Evolutionary conservation across 2,888 invertebrate genomes (phyloP).

Genomic region (Beris morrisii): DNA sequence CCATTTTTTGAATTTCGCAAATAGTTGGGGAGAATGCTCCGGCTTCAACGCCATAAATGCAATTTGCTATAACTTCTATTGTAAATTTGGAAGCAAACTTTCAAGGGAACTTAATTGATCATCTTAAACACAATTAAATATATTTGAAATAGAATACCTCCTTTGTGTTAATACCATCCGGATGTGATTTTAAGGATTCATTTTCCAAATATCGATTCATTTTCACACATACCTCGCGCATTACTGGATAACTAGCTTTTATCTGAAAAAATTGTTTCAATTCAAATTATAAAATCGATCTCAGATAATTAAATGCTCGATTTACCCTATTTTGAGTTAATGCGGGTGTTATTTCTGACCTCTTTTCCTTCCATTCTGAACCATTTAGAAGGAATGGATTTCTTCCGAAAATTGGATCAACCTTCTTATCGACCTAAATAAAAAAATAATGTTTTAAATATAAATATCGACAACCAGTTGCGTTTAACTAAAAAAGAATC

Average conservation of each 20-base stretch:
- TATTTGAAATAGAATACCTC: constrained; percentile 42
- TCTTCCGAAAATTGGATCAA: constrained; percentile 57
- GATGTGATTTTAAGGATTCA: constrained; percentile 16
- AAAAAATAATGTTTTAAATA: not conserved
- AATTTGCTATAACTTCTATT: constrained; percentile 44
- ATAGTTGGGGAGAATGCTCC: constrained; percentile 42
- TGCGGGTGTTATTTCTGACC: constrained; percentile 58
- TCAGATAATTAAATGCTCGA: too few species aligned
- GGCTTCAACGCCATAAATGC: constrained; percentile 50
- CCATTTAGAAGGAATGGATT: constrained; percentile 58
- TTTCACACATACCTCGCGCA: constrained; percentile 20
- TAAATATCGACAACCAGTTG: too few species aligned
- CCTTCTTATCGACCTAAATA: constrained; percentile 50
- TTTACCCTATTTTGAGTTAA: constrained; percentile 58
- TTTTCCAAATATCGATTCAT: constrained; percentile 20
- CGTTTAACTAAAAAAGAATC: too few species aligned
- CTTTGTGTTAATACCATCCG: constrained; percentile 44
- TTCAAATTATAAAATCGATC: too few species aligned
- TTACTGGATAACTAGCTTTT: constrained; percentile 28
- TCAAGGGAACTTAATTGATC: constrained; percentile 34
- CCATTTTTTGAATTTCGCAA: constrained; percentile 36
- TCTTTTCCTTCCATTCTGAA: constrained; percentile 58
- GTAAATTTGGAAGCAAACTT: too few species aligned
- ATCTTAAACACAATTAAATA: not conserved
- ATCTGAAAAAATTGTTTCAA: not conserved